Conservation (phyloP, 2,888 invertebrate genomes). For the Catocala fraxini region DNA sequence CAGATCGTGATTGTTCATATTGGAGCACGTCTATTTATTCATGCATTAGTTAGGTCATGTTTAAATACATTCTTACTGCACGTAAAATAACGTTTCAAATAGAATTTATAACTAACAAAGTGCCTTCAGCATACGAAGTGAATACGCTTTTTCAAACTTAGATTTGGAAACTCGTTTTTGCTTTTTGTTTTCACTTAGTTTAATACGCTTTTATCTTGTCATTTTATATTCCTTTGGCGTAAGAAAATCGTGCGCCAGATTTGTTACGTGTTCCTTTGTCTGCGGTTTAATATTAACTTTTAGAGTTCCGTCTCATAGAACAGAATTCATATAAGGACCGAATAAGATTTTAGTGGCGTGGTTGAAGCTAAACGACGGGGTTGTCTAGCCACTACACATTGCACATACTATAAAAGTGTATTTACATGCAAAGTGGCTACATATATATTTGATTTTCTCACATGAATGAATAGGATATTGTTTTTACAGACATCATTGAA, state of each 20-base stretch:
- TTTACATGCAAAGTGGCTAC: not conserved
- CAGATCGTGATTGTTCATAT: too few relatives aligned
- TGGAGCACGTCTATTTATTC: too few relatives aligned
- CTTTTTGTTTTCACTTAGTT: constrained; percentile 19
- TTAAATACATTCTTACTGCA: too few relatives aligned
- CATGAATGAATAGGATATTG: not conserved
- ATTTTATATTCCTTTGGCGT: constrained; percentile 33
- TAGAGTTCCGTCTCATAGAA: not conserved
- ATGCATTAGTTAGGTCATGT: too few relatives aligned
- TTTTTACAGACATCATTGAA: not conserved
- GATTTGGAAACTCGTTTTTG: constrained; percentile 6
- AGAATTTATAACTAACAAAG: not conserved
- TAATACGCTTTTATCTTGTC: constrained; percentile 24
- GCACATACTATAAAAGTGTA: not conserved
- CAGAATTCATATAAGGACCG: too few relatives aligned
- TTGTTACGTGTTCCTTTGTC: constrained; percentile 20
- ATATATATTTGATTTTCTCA: not conserved
- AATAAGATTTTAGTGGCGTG: too few relatives aligned
- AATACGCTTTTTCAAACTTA: constrained; percentile 7
- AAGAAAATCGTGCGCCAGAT: constrained; percentile 28
- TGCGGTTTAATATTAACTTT: constrained; percentile 14
- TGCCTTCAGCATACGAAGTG: not conserved
- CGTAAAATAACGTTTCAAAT: not conserved
- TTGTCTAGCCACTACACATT: not conserved
- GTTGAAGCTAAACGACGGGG: not conserved